These are phyloP conservation scores for Lochmaea crataegi DNA, from an alignment of 2,888 invertebrate genomes.

Conservation along the genomic window DNA sequence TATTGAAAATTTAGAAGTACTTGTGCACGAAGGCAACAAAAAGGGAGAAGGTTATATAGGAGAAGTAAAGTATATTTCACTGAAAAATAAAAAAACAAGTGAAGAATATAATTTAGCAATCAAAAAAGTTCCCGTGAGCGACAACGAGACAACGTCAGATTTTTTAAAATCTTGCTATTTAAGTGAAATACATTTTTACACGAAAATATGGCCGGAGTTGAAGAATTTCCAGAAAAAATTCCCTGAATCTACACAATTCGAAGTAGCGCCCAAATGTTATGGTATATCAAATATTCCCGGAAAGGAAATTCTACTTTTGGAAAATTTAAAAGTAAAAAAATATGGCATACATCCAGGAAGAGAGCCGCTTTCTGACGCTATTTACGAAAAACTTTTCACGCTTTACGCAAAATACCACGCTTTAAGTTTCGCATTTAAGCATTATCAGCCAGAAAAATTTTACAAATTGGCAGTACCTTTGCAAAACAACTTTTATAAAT, in stretches of 20 bases:
- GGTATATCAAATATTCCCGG: slow-evolving; percentile 4
- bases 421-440: slow-evolving; percentile 40
- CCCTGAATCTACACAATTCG: not conserved
- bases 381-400: slow-evolving; percentile 41
- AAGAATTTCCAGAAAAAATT: slow-evolving; percentile 24
- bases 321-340: slow-evolving; percentile 36
- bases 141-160: slow-evolving; percentile 3
- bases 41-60: slow-evolving; percentile 42
- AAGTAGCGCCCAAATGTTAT: slow-evolving; percentile 31
- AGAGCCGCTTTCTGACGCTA: slow-evolving; percentile 42
- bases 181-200: slow-evolving; percentile 41
- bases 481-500: not conserved
- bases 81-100: no score
- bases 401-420: slow-evolving; percentile 49
- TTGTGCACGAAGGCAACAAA: slow-evolving; percentile 21
- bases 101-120: slow-evolving; percentile 20
- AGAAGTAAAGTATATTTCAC: slow-evolving; percentile 26
- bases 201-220: slow-evolving; percentile 27
- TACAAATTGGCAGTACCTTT: not conserved
- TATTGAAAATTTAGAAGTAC: slow-evolving; percentile 13
- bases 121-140: slow-evolving; percentile 29
- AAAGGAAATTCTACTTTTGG: slow-evolving; percentile 42
- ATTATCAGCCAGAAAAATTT: not conserved
- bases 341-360: slow-evolving; percentile 34
- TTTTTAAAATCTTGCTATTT: slow-evolving; percentile 26